These are phyloP conservation scores for Atethmia centrago DNA, from an alignment of 2,888 invertebrate genomes.

Conservation along the genomic window DNA sequence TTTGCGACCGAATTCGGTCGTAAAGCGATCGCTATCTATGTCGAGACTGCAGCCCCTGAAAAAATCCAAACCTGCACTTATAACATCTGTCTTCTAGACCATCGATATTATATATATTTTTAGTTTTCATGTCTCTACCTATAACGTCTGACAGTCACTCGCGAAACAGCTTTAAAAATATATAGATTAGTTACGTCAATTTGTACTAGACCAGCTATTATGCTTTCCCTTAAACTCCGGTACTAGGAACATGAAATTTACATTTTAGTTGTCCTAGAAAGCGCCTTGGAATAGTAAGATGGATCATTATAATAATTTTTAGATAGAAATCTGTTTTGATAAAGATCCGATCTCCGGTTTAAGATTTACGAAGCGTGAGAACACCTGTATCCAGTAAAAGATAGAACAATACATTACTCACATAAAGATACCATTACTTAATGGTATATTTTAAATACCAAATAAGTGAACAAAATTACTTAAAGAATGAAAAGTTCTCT, in stretches of 20 bases:
- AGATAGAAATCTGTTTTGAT: conserved; percentile 42
- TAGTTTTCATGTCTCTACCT: no score
- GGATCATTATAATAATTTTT: conserved; percentile 27
- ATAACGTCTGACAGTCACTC: not conserved
- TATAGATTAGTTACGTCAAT: not conserved
- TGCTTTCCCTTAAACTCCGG: conserved; percentile 31
- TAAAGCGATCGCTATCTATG: no score
- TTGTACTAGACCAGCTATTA: no score
- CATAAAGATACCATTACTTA: no score
- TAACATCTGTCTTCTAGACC: no score
- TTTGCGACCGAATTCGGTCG: no score
- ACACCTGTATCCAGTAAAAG: not conserved
- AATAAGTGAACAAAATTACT: no score
- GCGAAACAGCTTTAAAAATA: not conserved
- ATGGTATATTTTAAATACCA: not conserved
- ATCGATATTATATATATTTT: no score
- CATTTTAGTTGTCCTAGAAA: conserved; percentile 42
- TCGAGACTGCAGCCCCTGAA: no score
- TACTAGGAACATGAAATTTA: conserved; percentile 38
- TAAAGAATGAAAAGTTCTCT: no score
- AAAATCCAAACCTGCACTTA: no score
- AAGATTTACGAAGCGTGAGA: conserved; percentile 14
- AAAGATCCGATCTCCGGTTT: conserved; percentile 29
- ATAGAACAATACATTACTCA: not conserved
- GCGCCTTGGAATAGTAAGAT: conserved; percentile 7